Evolutionary conservation across 2,888 invertebrate species (phyloP), one percentile per base, ranked within the genome.

Genomic region (Volucella inanis): DNA sequence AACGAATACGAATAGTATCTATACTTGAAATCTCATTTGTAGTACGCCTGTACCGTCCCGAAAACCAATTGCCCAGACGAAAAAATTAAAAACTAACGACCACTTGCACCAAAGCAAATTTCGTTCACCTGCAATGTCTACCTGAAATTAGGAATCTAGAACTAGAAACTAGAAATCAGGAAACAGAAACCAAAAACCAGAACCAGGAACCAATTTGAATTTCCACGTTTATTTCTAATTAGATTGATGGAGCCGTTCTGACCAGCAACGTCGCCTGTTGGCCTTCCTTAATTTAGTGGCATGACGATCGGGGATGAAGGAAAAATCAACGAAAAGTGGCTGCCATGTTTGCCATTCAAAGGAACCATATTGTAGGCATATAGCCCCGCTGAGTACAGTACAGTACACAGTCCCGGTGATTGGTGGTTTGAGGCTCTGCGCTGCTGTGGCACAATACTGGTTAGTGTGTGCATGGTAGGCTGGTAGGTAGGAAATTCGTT

Each of bases 151-250:
- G 18, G 18, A 22, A 22, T 22, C 18, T 0, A 6, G 6, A 31
- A 31, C 6, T 31, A 31, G 31, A 31, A 31, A 31, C 31, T 31
- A 31, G 22, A 31, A 45, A 49, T 45, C 45, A 15, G 22, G 52
- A 45, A 49, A 39, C 45, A 15, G 6, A 31, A 31, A 31, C 31
- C 31, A 31, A 31, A 31, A 31, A 31, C 31, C 31, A 31, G 31
- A 47, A 84, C 52, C 75, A 39, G 67, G 76, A 81, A 85, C 76
- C 85, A 85, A 85, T 81, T 81, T 76, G 72, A 81, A 81, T 77
- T 84, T 81, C 72, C 71, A 68, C 85, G 76, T 65, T 31, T 64
- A 77, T 81, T 85, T 85, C 85, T 81, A 85, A 85, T 85, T 81
- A 81, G 85, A 85, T 85, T 81, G 85, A 85, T 85, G 85, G 81